Conservation (phyloP, 2,888 invertebrate genomes). For the Drosophila tripunctata region DNA sequence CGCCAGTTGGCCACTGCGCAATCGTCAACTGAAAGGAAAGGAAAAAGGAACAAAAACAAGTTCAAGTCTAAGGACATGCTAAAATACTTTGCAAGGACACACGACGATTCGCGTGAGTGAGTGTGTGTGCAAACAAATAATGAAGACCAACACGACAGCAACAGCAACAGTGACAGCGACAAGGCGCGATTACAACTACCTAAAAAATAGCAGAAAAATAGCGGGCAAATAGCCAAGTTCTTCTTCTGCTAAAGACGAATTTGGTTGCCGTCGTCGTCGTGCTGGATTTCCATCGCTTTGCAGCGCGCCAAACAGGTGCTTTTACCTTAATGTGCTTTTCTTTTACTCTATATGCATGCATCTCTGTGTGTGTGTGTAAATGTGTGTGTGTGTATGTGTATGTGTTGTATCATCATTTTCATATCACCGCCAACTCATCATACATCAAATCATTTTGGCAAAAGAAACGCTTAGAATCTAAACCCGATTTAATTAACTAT, state of each 20-base stretch:
- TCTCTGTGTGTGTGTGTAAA: slow-evolving; percentile 31
- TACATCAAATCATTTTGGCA: background rate
- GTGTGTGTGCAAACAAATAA: slow-evolving; percentile 34
- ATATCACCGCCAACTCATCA: too few relatives aligned
- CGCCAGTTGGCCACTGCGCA: slow-evolving; percentile 63
- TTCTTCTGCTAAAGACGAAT: slow-evolving; percentile 11
- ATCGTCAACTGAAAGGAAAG: slow-evolving; percentile 32
- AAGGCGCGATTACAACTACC: slow-evolving; percentile 48
- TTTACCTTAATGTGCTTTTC: slow-evolving; percentile 42
- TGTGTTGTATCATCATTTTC: slow-evolving; percentile 2
- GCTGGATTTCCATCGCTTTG: slow-evolving; percentile 81
- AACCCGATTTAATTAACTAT: slow-evolving; percentile 44
- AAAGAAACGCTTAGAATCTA: slow-evolving; percentile 2
- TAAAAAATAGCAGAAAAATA: too few relatives aligned
- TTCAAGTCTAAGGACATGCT: slow-evolving; percentile 78
- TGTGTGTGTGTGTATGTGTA: slow-evolving; percentile 34
- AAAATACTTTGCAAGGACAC: slow-evolving; percentile 31
- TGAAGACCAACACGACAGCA: slow-evolving; percentile 34
- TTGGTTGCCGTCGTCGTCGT: slow-evolving; percentile 62
- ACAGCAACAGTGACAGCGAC: slow-evolving; percentile 14
- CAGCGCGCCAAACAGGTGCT: slow-evolving; percentile 83
- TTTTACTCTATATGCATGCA: too few relatives aligned
- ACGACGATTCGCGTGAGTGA: slow-evolving; percentile 18
- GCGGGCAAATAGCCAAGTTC: slow-evolving; percentile 17
- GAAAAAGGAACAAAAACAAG: slow-evolving; percentile 39